phyloP scores from a whole-genome alignment of 2,888 invertebrate genomes.

The Philhelius pedissequus region DNA sequence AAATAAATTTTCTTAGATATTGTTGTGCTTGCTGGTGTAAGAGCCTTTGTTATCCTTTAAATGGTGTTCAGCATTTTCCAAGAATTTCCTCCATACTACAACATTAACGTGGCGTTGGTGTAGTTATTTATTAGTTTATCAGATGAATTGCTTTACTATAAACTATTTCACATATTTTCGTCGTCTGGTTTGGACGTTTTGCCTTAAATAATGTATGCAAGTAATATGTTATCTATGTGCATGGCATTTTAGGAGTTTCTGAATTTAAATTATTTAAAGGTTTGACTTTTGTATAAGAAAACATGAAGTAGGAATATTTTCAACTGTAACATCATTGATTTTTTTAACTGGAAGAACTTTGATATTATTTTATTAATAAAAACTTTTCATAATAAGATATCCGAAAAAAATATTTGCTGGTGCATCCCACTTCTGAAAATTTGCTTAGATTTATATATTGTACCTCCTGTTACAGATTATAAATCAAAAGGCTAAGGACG shows the following conservation, averaged over 20 bases:
- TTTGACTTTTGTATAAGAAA: too few relatives aligned
- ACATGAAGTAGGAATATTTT: too few relatives aligned
- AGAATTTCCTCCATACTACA: not conserved
- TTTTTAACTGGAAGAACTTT: too few relatives aligned
- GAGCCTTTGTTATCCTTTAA: conserved; percentile 28
- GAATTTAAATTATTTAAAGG: not conserved
- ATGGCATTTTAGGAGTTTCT: not conserved
- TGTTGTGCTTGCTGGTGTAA: not conserved
- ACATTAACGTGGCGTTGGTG: not conserved
- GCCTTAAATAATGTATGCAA: not conserved
- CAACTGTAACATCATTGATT: too few relatives aligned
- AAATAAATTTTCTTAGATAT: conserved; percentile 33
- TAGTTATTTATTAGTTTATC: conserved; percentile 24
- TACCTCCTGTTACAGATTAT: too few relatives aligned
- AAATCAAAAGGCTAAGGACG: too few relatives aligned
- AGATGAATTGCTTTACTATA: not conserved
- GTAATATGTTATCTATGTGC: not conserved
- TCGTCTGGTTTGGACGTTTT: not conserved
- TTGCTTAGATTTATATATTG: too few relatives aligned
- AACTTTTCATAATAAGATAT: too few relatives aligned
- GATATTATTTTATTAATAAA: too few relatives aligned
- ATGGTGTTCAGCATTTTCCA: conserved; percentile 3
- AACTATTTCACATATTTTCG: conserved; percentile 9
- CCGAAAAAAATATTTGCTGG: too few relatives aligned
- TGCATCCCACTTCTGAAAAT: too few relatives aligned